Evolutionary conservation across 2,113 vertebrate species (phyloP).

Genomic region (Rallus limicola): DNA sequence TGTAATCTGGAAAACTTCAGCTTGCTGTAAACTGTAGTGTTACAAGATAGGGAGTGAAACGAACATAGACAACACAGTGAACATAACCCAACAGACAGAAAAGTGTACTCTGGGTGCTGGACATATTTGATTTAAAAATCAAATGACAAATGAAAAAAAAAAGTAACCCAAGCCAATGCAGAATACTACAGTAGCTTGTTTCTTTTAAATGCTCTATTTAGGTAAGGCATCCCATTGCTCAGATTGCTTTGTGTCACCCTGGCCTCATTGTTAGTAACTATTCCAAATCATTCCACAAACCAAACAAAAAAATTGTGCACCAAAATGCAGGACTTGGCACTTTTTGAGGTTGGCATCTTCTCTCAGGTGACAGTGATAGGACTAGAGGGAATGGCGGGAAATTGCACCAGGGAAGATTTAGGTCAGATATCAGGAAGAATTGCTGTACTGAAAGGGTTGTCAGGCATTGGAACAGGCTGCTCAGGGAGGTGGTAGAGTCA

Average conservation of each 20-base stretch:
- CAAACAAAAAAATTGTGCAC: neutral
- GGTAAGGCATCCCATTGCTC: neutral
- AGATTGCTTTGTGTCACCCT: neutral
- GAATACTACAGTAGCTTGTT: neutral
- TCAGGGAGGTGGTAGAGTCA: too few species aligned
- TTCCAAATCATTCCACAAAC: neutral
- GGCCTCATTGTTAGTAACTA: neutral
- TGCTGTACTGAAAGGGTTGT: too few species aligned
- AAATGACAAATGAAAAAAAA: neutral
- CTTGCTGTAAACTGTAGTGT: neutral
- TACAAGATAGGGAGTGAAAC: neutral
- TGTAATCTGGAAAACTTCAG: neutral
- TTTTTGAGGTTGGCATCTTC: too few species aligned
- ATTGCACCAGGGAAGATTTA: too few species aligned
- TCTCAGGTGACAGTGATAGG: too few species aligned
- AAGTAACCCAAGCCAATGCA: too few species aligned
- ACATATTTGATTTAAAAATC: neutral
- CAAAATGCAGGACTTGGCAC: too few species aligned
- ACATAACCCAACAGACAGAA: neutral
- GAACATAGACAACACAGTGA: neutral
- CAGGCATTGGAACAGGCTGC: too few species aligned
- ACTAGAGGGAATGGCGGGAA: too few species aligned
- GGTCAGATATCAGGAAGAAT: too few species aligned
- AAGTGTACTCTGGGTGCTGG: neutral
- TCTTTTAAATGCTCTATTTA: neutral